Percentiles rank a stretch among this genome's conserved stretches.
Conservation (phyloP, 2,113 vertebrate species). For the Scartelaos histophorus region DNA sequence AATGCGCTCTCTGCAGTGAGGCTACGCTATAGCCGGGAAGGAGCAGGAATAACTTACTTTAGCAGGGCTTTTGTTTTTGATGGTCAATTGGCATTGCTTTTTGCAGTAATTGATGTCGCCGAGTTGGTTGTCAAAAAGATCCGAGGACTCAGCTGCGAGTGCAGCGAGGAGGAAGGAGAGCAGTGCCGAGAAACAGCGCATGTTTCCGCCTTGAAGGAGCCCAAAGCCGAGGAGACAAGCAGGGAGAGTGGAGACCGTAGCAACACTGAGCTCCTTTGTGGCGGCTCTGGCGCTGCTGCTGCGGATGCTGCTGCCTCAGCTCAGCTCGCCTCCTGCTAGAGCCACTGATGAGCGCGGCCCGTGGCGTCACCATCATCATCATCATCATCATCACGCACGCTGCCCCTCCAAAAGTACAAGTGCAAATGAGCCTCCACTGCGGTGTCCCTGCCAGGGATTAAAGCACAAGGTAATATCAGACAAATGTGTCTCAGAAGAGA, state of each 20-base stretch:
- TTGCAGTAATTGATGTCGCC: conserved; percentile 88
- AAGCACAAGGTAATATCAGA: background rate
- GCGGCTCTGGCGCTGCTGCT: conserved; percentile 28
- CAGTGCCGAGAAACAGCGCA: conserved; percentile 70
- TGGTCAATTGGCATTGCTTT: conserved; percentile 82
- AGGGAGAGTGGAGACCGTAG: conserved; percentile 33
- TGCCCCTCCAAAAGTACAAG: conserved; percentile 24
- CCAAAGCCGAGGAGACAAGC: conserved; percentile 45
- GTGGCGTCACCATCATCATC: conserved; percentile 73
- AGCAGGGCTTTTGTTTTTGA: conserved; percentile 79
- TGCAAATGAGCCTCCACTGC: conserved; percentile 45
- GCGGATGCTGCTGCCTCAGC: conserved; percentile 38
- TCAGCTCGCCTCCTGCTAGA: conserved; percentile 55
- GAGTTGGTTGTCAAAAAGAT: conserved; percentile 83
- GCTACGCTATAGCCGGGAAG: background rate
- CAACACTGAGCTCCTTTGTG: conserved; percentile 52
- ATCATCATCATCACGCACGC: conserved; percentile 58
- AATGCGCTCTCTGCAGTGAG: conserved; percentile 24
- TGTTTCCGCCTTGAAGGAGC: conserved; percentile 66
- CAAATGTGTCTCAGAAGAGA: background rate
- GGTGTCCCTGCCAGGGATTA: conserved; percentile 28
- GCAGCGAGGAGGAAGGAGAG: conserved; percentile 72
- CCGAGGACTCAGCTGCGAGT: conserved; percentile 67
- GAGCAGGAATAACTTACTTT: conserved; percentile 76
- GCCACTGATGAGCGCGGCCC: conserved; percentile 53